Percentiles rank a stretch among this genome's conserved stretches.
Conservation (phyloP, 2,888 invertebrate genomes). For the Tipula confusa region DNA sequence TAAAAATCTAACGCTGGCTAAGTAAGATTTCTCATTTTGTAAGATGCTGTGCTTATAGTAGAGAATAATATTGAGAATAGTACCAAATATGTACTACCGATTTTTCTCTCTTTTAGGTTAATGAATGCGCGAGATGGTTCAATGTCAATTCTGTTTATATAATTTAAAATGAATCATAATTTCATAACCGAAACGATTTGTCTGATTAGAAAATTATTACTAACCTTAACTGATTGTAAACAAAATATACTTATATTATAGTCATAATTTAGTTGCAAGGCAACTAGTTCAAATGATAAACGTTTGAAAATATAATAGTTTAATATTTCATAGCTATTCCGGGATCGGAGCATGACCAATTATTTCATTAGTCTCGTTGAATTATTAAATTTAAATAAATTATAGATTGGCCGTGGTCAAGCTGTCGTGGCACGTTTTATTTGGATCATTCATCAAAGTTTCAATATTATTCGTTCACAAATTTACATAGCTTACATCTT, state of each 20-base stretch:
- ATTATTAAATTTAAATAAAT: no score
- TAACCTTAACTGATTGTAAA: not conserved
- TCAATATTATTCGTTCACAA: no score
- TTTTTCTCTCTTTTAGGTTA: not conserved
- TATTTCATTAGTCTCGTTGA: no score
- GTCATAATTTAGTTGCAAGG: not conserved
- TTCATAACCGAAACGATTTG: not conserved
- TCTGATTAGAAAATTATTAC: not conserved
- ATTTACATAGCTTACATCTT: no score
- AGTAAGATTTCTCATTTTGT: not conserved
- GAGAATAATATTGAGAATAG: no score
- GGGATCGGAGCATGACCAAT: no score
- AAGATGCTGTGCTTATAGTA: not conserved
- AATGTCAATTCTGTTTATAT: conserved; percentile 20
- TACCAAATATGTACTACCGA: not conserved
- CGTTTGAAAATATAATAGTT: no score
- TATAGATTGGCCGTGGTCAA: no score
- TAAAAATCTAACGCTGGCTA: not conserved
- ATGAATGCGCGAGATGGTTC: not conserved
- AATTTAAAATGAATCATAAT: not conserved
- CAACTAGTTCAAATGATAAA: not conserved
- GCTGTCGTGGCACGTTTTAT: no score
- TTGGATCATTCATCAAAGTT: no score
- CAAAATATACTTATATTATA: not conserved
- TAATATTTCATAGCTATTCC: no score